Evolutionary conservation across 2,888 invertebrate species (phyloP).

Genomic region (Myathropa florea): DNA sequence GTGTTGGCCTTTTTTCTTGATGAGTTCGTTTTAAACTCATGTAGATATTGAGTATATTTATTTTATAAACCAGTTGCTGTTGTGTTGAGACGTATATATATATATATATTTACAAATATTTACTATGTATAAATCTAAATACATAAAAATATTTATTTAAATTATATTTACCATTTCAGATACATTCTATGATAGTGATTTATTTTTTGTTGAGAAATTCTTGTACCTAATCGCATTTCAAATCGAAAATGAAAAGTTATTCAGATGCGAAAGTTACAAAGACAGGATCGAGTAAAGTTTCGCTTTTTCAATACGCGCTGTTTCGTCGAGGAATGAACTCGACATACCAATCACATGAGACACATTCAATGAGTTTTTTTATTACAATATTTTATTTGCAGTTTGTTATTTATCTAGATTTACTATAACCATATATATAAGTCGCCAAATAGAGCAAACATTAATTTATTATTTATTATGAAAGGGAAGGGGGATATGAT

Average conservation of each 20-base stretch:
- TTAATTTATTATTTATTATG: constrained; percentile 43
- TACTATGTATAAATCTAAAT: constrained; percentile 4
- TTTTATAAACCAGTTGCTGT: constrained; percentile 20
- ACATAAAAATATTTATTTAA: constrained; percentile 10
- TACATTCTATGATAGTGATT: constrained; percentile 62
- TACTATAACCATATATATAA: constrained; percentile 14
- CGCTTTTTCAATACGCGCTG: constrained; percentile 71
- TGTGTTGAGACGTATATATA: constrained; percentile 8
- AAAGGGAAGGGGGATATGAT: constrained; percentile 61
- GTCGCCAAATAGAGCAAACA: neutral
- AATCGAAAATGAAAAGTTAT: constrained; percentile 43
- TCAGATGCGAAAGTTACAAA: constrained; percentile 69
- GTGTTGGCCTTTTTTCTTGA: neutral
- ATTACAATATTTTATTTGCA: constrained; percentile 41
- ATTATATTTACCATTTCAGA: constrained; percentile 61
- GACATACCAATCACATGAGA: constrained; percentile 54
- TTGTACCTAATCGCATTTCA: constrained; percentile 65
- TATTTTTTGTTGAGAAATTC: constrained; percentile 26
- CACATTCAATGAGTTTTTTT: constrained; percentile 54
- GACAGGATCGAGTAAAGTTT: constrained; percentile 71
- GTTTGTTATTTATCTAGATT: neutral
- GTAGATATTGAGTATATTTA: constrained; percentile 39
- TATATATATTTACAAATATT: too few species aligned
- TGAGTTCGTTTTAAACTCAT: constrained; percentile 22
- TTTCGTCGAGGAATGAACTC: constrained; percentile 66